A percentile compares a stretch with the other conserved stretches of the same genome.
These are phyloP conservation scores for Alethe diademata DNA, from an alignment of 2,113 vertebrate genomes.

Conservation along the genomic window DNA sequence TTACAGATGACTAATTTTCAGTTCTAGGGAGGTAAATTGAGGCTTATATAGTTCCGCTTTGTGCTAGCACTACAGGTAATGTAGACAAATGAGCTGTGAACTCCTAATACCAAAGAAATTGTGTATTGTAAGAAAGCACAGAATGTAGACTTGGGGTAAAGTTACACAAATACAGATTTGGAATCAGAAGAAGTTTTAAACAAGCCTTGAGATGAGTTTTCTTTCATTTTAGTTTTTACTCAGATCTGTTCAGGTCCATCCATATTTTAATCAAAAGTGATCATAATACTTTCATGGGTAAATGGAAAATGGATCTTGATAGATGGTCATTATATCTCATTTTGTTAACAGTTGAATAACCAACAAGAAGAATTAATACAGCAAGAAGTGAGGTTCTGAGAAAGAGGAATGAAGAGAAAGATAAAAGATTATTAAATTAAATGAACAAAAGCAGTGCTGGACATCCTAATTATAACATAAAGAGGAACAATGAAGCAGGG, in stretches of 20 bases:
- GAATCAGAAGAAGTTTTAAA: background rate
- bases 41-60: background rate
- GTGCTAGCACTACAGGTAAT: background rate
- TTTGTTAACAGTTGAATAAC: conserved; percentile 17
- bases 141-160: background rate
- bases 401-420: background rate
- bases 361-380: background rate
- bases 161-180: background rate
- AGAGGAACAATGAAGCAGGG: background rate
- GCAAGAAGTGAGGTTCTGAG: conserved; percentile 6
- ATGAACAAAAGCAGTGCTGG: background rate
- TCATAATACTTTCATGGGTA: background rate
- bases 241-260: background rate
- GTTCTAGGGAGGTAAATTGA: conserved; percentile 15
- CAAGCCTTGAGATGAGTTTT: background rate
- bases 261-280: conserved; percentile 26
- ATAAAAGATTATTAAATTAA: conserved; percentile 34
- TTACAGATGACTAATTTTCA: conserved; percentile 40
- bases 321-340: conserved; percentile 17
- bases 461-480: background rate
- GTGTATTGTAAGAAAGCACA: background rate
- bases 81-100: conserved; percentile 7
- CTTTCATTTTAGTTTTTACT: background rate
- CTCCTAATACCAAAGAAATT: background rate
- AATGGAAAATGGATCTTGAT: conserved; percentile 3